phyloP scores from a whole-genome alignment of 2,797 vertebrate genomes.

The Acanthopagrus latus region DNA sequence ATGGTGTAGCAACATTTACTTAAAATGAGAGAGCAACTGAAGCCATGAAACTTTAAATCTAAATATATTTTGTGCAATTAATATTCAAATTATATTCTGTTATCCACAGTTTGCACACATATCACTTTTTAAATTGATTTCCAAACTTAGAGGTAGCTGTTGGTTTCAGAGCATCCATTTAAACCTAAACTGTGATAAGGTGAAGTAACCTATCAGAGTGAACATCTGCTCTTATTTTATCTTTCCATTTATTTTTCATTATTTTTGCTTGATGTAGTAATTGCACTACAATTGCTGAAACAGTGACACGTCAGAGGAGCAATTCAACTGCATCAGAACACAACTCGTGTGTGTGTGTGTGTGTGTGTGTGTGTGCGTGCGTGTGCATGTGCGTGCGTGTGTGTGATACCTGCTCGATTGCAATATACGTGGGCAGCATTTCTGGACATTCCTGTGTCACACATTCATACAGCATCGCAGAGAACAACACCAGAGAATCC shows the following conservation, averaged over 20 bases:
- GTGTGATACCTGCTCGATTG: slow-evolving; percentile 93
- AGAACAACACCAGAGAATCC: slow-evolving; percentile 92
- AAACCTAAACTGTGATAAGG: background rate
- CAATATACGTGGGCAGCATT: slow-evolving; percentile 97
- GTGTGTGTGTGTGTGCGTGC: background rate
- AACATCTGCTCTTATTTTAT: background rate
- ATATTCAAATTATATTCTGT: background rate
- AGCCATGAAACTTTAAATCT: background rate
- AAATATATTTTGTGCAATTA: background rate
- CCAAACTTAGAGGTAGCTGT: background rate
- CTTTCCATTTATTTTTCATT: background rate
- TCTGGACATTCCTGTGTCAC: slow-evolving; percentile 98
- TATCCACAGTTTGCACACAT: background rate
- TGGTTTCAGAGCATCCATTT: background rate
- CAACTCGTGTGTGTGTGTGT: background rate
- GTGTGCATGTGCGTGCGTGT: background rate
- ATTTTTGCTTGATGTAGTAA: background rate
- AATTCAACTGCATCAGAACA: background rate
- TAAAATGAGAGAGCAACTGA: background rate
- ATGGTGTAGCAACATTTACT: background rate
- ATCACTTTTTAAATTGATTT: slow-evolving; percentile 11
- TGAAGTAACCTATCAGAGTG: background rate
- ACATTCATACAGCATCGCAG: slow-evolving; percentile 96
- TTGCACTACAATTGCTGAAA: background rate
- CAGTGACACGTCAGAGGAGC: background rate